These are phyloP conservation scores for Chaenodraco wilsoni DNA, from an alignment of 2,797 vertebrate genomes.

Conservation along the genomic window DNA sequence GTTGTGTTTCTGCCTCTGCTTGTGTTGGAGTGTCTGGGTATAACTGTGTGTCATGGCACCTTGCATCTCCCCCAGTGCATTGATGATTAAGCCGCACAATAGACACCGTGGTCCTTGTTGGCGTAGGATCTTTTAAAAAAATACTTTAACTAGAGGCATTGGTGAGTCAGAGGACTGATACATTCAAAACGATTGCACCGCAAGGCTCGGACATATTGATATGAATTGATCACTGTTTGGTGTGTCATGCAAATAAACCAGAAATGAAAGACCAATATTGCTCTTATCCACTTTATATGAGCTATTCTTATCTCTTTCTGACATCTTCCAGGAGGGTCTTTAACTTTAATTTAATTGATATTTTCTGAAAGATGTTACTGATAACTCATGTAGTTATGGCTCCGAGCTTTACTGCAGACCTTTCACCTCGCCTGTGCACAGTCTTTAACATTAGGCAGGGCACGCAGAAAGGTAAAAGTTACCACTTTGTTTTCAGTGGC, in stretches of 20 bases:
- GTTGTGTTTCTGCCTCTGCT: conserved; percentile 39
- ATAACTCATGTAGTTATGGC: neutral
- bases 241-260: conserved; percentile 35
- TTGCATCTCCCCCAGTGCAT: conserved; percentile 62
- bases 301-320: neutral
- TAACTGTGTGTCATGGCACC: conserved; percentile 61
- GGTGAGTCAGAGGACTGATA: conserved; percentile 68
- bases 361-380: neutral
- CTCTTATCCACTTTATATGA: too few relatives aligned
- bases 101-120: conserved; percentile 65
- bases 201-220: conserved; percentile 46
- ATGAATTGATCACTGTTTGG: conserved; percentile 58
- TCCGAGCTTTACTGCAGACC: neutral
- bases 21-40: conserved; percentile 47
- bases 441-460: conserved; percentile 4
- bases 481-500: neutral
- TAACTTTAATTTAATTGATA: neutral
- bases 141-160: conserved; percentile 52
- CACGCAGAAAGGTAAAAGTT: neutral
- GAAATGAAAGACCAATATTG: too few relatives aligned
- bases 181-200: conserved; percentile 58
- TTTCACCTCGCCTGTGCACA: neutral
- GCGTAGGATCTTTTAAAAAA: conserved; percentile 59
- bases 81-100: conserved; percentile 63
- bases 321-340: neutral